These are phyloP conservation scores for Protophormia terraenovae DNA, from an alignment of 2,888 invertebrate genomes.

Conservation along the genomic window DNA sequence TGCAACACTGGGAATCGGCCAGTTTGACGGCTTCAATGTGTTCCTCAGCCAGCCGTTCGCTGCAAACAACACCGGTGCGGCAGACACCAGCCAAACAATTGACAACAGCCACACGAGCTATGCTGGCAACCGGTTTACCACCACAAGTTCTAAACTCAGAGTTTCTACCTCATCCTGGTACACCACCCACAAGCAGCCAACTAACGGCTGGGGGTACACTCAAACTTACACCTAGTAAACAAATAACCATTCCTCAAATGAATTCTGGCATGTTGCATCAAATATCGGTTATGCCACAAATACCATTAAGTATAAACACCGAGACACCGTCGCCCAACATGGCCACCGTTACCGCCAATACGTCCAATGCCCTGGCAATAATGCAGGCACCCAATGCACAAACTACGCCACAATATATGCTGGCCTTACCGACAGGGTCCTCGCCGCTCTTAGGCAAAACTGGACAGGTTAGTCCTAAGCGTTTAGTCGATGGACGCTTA, in stretches of 20 bases:
- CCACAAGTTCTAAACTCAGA: constrained; percentile 74
- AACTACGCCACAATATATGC: constrained; percentile 74
- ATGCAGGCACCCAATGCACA: constrained; percentile 74
- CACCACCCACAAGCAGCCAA: constrained; percentile 69
- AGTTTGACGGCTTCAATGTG: constrained; percentile 83
- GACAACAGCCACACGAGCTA: constrained; percentile 68
- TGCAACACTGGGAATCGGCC: constrained; percentile 90
- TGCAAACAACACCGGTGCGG: constrained; percentile 83
- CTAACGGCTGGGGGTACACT: constrained; percentile 60
- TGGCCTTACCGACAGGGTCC: constrained; percentile 73
- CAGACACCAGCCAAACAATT: constrained; percentile 78
- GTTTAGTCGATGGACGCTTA: constrained; percentile 70
- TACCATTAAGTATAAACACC: constrained; percentile 68
- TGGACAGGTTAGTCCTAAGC: constrained; percentile 76
- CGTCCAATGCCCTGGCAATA: constrained; percentile 77
- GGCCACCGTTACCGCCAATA: constrained; percentile 74
- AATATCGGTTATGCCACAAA: constrained; percentile 69
- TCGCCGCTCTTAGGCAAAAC: constrained; percentile 69
- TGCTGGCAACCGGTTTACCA: constrained; percentile 73
- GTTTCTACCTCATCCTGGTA: constrained; percentile 78
- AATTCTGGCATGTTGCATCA: constrained; percentile 74
- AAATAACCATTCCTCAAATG: constrained; percentile 72
- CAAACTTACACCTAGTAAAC: constrained; percentile 71
- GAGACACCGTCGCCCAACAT: constrained; percentile 66
- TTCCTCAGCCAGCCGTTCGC: constrained; percentile 82